Conservation (phyloP, 2,113 vertebrate species). For the Zosterops lateralis region DNA sequence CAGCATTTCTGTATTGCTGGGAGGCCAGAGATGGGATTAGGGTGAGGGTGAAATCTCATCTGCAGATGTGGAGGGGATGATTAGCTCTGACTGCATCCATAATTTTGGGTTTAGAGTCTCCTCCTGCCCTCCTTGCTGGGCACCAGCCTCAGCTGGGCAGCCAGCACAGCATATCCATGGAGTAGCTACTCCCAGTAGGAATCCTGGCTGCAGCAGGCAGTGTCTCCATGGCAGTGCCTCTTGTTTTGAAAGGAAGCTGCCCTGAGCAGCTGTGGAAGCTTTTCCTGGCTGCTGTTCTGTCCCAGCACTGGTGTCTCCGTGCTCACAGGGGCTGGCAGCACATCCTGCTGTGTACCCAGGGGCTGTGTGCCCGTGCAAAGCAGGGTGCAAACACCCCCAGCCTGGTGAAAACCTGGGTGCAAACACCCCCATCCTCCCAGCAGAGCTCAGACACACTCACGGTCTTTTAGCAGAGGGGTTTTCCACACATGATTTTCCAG, state of each 20-base stretch:
- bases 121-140: neutral
- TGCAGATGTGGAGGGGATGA: neutral
- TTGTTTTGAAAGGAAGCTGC: neutral
- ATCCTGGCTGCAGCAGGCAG: neutral
- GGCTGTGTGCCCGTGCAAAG: neutral
- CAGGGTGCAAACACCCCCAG: neutral
- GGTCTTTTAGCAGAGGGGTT: neutral
- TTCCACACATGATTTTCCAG: neutral
- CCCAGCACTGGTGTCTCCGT: neutral
- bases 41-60: neutral
- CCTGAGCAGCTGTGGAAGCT: neutral
- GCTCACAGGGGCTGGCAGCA: neutral
- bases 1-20: neutral
- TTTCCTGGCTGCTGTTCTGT: neutral
- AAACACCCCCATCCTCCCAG: neutral
- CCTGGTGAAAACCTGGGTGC: neutral
- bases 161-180: accelerated
- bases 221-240: neutral
- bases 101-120: neutral
- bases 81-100: neutral
- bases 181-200: neutral
- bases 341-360: neutral
- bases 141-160: neutral
- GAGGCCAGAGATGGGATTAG: neutral
- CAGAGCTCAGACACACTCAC: neutral